phyloP scores from a whole-genome alignment of 1,140 invertebrate genomes.

The Druon quercuslanigerum region DNA sequence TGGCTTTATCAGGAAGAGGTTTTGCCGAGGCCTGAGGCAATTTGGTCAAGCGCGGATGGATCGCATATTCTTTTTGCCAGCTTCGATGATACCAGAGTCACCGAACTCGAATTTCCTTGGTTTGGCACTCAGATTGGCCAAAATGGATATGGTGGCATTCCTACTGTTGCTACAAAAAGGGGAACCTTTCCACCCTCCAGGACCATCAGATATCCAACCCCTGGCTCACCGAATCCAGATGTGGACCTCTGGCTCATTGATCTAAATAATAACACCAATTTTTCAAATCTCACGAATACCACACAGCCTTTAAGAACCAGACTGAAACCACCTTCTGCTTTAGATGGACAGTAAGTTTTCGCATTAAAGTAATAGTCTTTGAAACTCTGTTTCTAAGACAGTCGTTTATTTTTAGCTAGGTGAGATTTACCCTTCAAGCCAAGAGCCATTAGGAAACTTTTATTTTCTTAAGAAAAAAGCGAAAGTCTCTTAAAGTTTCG shows the following conservation, averaged over 20 bases:
- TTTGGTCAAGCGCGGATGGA: slow-evolving; percentile 90
- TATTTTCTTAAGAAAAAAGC: too few relatives aligned
- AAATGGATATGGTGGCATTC: slow-evolving; percentile 52
- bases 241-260: slow-evolving; percentile 88
- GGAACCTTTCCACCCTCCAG: slow-evolving; percentile 83
- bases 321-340: slow-evolving; percentile 81
- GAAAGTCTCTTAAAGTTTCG: too few relatives aligned
- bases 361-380: background rate
- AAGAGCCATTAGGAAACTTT: too few relatives aligned
- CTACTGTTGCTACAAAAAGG: slow-evolving; percentile 59
- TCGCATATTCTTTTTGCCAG: slow-evolving; percentile 87
- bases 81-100: slow-evolving; percentile 88
- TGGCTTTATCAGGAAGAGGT: slow-evolving; percentile 96
- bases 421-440: too few relatives aligned
- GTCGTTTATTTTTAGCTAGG: too few relatives aligned
- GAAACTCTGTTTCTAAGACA: too few relatives aligned
- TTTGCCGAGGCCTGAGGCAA: slow-evolving; percentile 82
- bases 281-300: slow-evolving; percentile 47
- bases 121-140: slow-evolving; percentile 76
- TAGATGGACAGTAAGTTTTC: slow-evolving; percentile 82
- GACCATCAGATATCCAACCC: slow-evolving; percentile 87
- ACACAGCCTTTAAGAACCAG: slow-evolving; percentile 75
- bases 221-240: slow-evolving; percentile 89
- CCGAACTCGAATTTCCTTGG: slow-evolving; percentile 82
- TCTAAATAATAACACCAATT: slow-evolving; percentile 78